Percentiles rank a stretch among this genome's conserved stretches.
Conservation (phyloP, 2,797 vertebrate species). For the Sebastolobus altivelis region DNA sequence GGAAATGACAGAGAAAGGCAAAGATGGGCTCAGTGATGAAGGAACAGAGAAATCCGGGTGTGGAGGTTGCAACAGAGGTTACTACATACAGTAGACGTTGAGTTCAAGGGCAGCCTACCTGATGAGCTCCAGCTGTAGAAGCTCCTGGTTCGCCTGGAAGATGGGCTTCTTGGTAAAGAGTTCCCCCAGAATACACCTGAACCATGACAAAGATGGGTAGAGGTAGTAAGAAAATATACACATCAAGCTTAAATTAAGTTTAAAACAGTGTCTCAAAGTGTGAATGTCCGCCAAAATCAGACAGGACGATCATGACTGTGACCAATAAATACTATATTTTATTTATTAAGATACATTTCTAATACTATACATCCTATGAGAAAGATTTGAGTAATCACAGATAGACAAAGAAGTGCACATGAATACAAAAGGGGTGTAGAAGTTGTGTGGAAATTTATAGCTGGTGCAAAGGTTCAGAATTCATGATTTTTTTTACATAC, state of each 20-base stretch:
- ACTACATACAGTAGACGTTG: neutral
- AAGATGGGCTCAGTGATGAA: neutral
- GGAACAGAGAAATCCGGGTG: neutral
- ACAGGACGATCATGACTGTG: neutral
- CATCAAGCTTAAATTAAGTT: neutral
- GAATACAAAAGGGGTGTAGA: neutral
- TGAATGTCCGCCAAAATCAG: neutral
- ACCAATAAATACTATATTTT: neutral
- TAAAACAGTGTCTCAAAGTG: neutral
- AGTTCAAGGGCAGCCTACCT: constrained; percentile 84
- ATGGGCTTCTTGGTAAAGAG: constrained; percentile 99
- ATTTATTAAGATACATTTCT: neutral
- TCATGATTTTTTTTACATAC: neutral
- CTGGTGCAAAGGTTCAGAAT: neutral
- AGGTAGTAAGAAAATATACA: neutral
- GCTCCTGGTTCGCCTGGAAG: constrained; percentile 99
- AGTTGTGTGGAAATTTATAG: neutral
- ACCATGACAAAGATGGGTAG: neutral
- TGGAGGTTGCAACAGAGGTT: neutral
- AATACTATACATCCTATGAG: neutral
- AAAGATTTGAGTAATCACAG: neutral
- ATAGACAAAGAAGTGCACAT: neutral
- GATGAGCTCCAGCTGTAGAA: constrained; percentile 97
- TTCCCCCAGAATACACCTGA: constrained; percentile 97
- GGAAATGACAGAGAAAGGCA: neutral